Percentiles rank a stretch among this genome's conserved stretches.
These are phyloP conservation scores for Pachypanchax playfairii DNA, from an alignment of 2,113 vertebrate species.

Conservation along the genomic window DNA sequence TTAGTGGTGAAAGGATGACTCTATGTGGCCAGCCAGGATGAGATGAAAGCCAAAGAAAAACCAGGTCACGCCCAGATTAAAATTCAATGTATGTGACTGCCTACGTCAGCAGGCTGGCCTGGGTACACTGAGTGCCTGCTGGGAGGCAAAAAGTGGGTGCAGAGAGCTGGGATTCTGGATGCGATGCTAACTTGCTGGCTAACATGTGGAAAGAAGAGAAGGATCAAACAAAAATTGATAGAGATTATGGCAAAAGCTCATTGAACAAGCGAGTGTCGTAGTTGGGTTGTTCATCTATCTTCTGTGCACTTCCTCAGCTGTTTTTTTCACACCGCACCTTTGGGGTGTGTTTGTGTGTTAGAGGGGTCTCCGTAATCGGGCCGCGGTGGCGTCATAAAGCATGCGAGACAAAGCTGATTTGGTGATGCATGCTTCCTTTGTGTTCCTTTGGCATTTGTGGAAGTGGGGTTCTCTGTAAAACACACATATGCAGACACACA, in stretches of 20 bases:
- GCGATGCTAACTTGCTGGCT: constrained; percentile 27
- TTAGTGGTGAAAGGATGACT: constrained; percentile 64
- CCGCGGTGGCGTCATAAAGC: constrained; percentile 69
- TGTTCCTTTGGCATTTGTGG: constrained; percentile 59
- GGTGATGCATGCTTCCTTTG: constrained; percentile 76
- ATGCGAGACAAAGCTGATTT: constrained; percentile 77
- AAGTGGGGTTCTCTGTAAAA: constrained; percentile 24
- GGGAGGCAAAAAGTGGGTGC: neutral
- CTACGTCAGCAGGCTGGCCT: constrained; percentile 56
- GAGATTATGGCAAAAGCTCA: neutral
- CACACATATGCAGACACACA: constrained; percentile 39
- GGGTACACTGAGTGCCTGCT: neutral
- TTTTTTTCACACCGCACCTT: constrained; percentile 65
- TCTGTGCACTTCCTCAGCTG: constrained; percentile 64
- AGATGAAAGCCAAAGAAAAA: constrained; percentile 71
- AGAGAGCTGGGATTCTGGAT: constrained; percentile 2
- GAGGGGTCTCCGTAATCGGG: constrained; percentile 57
- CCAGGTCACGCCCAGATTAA: constrained; percentile 83
- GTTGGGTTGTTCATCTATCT: constrained; percentile 35
- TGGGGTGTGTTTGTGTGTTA: constrained; percentile 49
- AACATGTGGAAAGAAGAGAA: neutral
- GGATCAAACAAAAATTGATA: too few relatives aligned
- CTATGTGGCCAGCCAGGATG: constrained; percentile 57
- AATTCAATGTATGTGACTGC: constrained; percentile 62
- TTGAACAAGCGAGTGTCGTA: neutral